These are phyloP conservation scores for Nerophis lumbriciformis DNA, from an alignment of 2,113 vertebrate genomes.

Conservation along the genomic window DNA sequence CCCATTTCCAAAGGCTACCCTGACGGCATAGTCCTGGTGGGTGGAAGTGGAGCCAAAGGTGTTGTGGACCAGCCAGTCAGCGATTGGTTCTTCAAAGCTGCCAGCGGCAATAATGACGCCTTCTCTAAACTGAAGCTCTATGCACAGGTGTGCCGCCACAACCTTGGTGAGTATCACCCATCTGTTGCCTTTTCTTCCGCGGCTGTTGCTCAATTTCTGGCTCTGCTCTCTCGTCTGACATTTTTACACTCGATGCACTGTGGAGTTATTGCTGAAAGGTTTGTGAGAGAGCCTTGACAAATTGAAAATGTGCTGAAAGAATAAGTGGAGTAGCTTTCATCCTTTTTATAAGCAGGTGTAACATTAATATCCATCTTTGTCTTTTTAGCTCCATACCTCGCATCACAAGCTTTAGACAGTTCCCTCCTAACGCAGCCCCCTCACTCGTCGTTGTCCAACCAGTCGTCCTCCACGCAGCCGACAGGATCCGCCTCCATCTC, in stretches of 20 bases:
- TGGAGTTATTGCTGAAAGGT: conserved; percentile 15
- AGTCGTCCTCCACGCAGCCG: conserved; percentile 74
- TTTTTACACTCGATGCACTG: conserved; percentile 15
- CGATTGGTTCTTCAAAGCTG: conserved; percentile 92
- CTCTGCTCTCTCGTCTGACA: conserved; percentile 7
- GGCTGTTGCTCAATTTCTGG: not conserved
- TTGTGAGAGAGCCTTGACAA: conserved; percentile 18
- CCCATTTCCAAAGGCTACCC: conserved; percentile 89
- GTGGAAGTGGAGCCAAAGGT: conserved; percentile 83
- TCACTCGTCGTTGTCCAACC: conserved; percentile 73
- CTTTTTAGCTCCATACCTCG: conserved; percentile 89
- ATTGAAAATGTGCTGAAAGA: conserved; percentile 13
- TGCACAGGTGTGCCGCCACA: conserved; percentile 96
- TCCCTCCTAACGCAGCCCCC: conserved; percentile 87
- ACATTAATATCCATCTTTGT: not conserved
- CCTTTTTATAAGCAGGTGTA: too few species aligned
- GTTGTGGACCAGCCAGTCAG: conserved; percentile 87
- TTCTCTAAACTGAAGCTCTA: conserved; percentile 96
- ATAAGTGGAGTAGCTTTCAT: conserved; percentile 14
- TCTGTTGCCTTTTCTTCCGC: not conserved
- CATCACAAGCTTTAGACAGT: conserved; percentile 87
- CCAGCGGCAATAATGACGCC: conserved; percentile 83
- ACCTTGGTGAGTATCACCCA: conserved; percentile 77
- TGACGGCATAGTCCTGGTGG: conserved; percentile 91
- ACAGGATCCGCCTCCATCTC: conserved; percentile 67